A percentile compares a stretch with the other conserved stretches of the same genome.
Evolutionary conservation across 2,888 invertebrate genomes (phyloP).

Genomic region (Orthosia gracilis): DNA sequence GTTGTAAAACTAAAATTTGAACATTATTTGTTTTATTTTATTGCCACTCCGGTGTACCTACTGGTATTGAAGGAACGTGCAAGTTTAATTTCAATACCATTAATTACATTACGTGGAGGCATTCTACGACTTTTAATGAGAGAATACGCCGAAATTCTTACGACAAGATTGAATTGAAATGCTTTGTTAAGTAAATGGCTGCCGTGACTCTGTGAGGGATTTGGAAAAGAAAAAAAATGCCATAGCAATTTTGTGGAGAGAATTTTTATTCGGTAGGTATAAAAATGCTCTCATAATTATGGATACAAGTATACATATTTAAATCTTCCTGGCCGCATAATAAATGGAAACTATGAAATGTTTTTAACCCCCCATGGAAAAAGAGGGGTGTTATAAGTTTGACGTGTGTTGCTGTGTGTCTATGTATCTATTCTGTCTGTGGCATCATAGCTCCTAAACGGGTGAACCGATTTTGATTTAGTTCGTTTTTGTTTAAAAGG

Average conservation of each 20-base stretch:
- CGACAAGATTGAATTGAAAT: constrained; percentile 54
- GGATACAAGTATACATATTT: constrained; percentile 9
- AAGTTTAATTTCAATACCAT: constrained; percentile 37
- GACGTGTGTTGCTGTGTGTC: too few species aligned
- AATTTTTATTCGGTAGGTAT: constrained; percentile 6
- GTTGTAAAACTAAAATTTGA: too few species aligned
- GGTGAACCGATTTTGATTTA: too few species aligned
- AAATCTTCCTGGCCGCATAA: not conserved
- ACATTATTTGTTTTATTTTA: not conserved
- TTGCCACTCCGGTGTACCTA: not conserved
- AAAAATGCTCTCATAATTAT: constrained; percentile 4
- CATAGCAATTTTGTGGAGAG: constrained; percentile 16
- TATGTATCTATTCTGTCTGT: too few species aligned
- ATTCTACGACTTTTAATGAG: constrained; percentile 63
- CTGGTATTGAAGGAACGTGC: constrained; percentile 14
- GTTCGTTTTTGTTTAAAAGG: too few species aligned
- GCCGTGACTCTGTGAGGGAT: constrained; percentile 34
- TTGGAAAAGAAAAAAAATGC: constrained; percentile 46
- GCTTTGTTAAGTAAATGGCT: constrained; percentile 50
- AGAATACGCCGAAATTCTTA: constrained; percentile 49
- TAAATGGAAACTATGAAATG: too few species aligned
- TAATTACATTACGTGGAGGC: constrained; percentile 55
- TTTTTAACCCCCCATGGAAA: too few species aligned
- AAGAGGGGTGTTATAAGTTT: too few species aligned
- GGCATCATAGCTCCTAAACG: too few species aligned